phyloP scores from a whole-genome alignment of 2,888 invertebrate genomes.

The Tethea ocularis region DNA sequence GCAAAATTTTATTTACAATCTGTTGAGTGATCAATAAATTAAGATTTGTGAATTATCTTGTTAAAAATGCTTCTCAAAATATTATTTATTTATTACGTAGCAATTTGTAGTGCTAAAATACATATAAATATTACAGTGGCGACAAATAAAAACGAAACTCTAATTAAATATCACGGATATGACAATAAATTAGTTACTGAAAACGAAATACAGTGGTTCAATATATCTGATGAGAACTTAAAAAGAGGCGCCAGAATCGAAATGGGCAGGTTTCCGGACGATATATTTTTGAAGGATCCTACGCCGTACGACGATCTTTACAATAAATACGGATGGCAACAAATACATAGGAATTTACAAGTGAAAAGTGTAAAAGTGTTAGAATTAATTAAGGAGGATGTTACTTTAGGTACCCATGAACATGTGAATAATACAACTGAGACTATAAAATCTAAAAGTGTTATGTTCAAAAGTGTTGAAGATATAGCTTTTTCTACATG shows the following conservation, averaged over 20 bases:
- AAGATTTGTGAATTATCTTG: too few species aligned
- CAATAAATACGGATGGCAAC: slow-evolving; percentile 55
- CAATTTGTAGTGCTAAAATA: slow-evolving; percentile 39
- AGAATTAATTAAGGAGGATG: slow-evolving; percentile 49
- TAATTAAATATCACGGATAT: slow-evolving; percentile 39
- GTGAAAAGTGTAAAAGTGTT: slow-evolving; percentile 46
- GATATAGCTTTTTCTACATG: slow-evolving; percentile 49
- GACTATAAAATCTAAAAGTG: slow-evolving; percentile 33
- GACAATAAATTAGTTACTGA: slow-evolving; percentile 54
- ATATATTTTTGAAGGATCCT: slow-evolving; percentile 62
- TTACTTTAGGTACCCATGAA: slow-evolving; percentile 43
- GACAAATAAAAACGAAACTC: slow-evolving; percentile 34
- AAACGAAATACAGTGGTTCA: slow-evolving; percentile 54
- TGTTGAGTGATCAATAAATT: too few species aligned
- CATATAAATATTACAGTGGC: slow-evolving; percentile 47
- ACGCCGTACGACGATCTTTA: slow-evolving; percentile 58
- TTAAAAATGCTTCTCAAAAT: background rate
- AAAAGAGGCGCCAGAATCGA: slow-evolving; percentile 55
- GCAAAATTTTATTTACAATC: background rate
- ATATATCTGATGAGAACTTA: slow-evolving; percentile 56
- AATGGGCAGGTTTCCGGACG: slow-evolving; percentile 56
- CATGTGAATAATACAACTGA: slow-evolving; percentile 55
- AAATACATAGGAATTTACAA: slow-evolving; percentile 45
- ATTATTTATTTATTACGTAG: background rate
- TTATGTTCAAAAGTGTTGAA: slow-evolving; percentile 43